Base-by-base conservation (phyloP, 2,113 vertebrate genomes). In the Capricornis sumatraensis region DNA sequence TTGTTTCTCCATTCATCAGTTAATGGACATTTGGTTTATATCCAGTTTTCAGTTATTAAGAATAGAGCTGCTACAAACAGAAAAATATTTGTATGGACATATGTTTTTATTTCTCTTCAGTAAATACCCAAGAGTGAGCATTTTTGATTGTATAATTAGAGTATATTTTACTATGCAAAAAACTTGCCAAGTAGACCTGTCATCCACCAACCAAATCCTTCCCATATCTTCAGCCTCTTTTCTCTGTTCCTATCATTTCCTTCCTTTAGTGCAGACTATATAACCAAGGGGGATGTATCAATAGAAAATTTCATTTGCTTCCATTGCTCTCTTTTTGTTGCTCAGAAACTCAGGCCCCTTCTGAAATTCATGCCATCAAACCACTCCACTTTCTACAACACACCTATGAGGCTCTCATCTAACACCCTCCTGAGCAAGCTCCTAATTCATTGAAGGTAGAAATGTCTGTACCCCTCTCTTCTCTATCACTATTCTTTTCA, bases 51-150 rank as follows among this genome's bases (percentile, higher is more conserved):
- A 87, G 55, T 71, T 84, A 52, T 71, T 55, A 74, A 87, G 47
- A 79, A 36, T 9, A 96, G 40, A 97, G 71, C n/a, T 78, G 12
- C 23, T 67, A 27, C 6, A 40, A 89, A 92, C 19, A 62, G 78
- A 89, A 9, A 92, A 83, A 87, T 27, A 25, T 43, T 58, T 87
- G 14, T 43, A 17, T 28, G 27, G 13, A 47, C 45, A 62, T 71
- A 71, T 52, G 10, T 76, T 95, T 92, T 64, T 40, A 86, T 52
- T 81, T 89, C 14, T 89, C n/a, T 64, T 57, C n/a, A 50, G 71
- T 50, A 92, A 96, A 87, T 89, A 53, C 21, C 40, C 23, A 55
- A 6, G 28, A 82, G 23, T 89, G 33, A 33, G 28, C 55, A 27
- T 64, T 40, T 6, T 28, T 5, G 13, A 28, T 62, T 74, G 21